A percentile compares a stretch with the other conserved stretches of the same genome.
Conservation (phyloP, 1,140 invertebrate species). For the Sarcophaga bullata region DNA sequence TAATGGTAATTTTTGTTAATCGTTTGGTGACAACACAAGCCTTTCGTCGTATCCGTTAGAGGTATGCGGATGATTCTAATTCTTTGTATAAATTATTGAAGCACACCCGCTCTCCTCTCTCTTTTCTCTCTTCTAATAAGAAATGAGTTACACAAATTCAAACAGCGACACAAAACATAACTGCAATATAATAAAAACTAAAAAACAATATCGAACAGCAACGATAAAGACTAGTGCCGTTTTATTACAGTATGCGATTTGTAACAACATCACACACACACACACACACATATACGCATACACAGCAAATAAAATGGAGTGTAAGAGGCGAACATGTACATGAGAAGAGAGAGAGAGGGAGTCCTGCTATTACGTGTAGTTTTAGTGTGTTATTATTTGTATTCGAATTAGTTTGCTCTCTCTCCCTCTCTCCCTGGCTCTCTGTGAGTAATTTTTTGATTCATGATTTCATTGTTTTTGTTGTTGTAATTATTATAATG, state of each 20-base stretch:
- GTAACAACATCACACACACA: constrained; percentile 20
- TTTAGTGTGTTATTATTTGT: neutral
- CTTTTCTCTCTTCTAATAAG: neutral
- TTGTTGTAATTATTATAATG: constrained; percentile 2
- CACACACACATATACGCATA: neutral
- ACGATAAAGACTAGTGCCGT: neutral
- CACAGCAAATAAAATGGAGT: neutral
- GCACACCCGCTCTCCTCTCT: neutral
- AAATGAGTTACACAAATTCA: constrained; percentile 2
- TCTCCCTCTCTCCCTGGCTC: no score
- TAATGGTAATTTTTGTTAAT: constrained; percentile 34
- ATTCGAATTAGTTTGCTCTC: neutral
- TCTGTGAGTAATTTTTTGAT: neutral
- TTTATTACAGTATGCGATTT: constrained; percentile 40
- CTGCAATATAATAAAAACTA: neutral
- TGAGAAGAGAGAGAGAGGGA: neutral
- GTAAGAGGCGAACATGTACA: neutral
- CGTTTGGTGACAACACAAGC: constrained; percentile 27
- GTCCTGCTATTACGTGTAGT: neutral
- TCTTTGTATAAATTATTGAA: constrained; percentile 36
- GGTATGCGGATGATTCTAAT: constrained; percentile 37
- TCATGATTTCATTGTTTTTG: neutral
- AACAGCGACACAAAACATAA: neutral
- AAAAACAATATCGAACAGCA: neutral
- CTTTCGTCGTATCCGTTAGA: constrained; percentile 23